A percentile compares a stretch with the other conserved stretches of the same genome.
These are phyloP conservation scores for Trididemnum nubilum DNA, from an alignment of 23 tunicate genomes.

Conservation along the genomic window DNA sequence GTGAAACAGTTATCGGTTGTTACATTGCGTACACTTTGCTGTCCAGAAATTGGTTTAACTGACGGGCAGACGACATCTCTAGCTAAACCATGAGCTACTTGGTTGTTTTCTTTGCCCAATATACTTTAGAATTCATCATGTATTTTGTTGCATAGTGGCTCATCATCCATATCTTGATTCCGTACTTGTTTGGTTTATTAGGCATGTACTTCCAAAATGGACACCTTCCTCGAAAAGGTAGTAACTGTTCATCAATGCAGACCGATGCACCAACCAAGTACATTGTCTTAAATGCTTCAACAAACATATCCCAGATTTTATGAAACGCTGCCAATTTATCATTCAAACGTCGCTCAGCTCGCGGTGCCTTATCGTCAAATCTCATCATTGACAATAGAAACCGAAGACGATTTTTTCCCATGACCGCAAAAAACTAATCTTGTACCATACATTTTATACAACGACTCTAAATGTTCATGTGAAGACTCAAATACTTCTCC, in stretches of 20 bases:
- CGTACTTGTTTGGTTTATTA: slow-evolving; percentile 15
- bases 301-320: slow-evolving; percentile 27
- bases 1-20: slow-evolving; percentile 12
- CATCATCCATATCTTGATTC: slow-evolving; percentile 23
- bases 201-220: slow-evolving; percentile 12
- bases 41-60: slow-evolving; percentile 11
- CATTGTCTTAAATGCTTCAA: slow-evolving; percentile 2
- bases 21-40: slow-evolving; percentile 11
- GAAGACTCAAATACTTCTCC: slow-evolving; percentile 17
- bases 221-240: slow-evolving; percentile 24
- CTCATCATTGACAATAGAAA: slow-evolving; percentile 27
- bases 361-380: slow-evolving; percentile 5
- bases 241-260: slow-evolving; percentile 25
- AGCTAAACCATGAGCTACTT: slow-evolving; percentile 9
- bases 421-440: not conserved
- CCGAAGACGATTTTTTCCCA: slow-evolving; percentile 13
- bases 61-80: slow-evolving; percentile 7
- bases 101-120: slow-evolving; percentile 25
- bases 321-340: too few relatives aligned
- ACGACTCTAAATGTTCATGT: slow-evolving; percentile 24
- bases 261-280: slow-evolving; percentile 6
- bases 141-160: slow-evolving; percentile 27
- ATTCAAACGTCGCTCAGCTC: slow-evolving; percentile 22
- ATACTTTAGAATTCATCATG: slow-evolving; percentile 12
- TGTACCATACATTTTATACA: slow-evolving; percentile 15